Evolutionary conservation across 2,797 vertebrate genomes (phyloP).

Genomic region (Sebastes nivosus): DNA sequence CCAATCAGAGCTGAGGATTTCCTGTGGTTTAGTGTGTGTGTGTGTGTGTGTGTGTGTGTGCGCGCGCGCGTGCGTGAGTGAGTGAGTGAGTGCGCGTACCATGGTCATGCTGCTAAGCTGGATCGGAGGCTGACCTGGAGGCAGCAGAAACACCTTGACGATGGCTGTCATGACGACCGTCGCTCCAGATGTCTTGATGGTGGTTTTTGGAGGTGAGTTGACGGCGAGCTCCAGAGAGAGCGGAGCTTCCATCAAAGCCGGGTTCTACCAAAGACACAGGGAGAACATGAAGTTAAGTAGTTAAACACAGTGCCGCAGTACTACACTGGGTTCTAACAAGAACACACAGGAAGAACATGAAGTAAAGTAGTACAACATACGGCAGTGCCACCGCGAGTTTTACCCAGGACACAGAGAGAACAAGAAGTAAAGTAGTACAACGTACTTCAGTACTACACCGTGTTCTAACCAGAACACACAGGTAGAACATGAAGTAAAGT

Average conservation of each 20-base stretch:
- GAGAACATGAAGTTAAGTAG: background rate
- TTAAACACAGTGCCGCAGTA: background rate
- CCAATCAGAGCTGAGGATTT: too few relatives aligned
- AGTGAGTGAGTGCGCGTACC: slow-evolving; percentile 75
- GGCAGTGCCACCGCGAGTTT: background rate
- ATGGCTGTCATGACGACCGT: slow-evolving; percentile 85
- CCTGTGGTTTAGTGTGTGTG: too few relatives aligned
- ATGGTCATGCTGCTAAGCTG: slow-evolving; percentile 94
- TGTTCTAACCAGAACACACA: background rate
- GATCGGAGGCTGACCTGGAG: slow-evolving; percentile 72
- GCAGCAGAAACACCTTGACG: slow-evolving; percentile 86
- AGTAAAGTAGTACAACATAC: background rate
- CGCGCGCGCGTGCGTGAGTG: background rate
- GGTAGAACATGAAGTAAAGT: background rate
- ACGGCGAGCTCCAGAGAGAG: slow-evolving; percentile 86
- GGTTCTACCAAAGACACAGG: slow-evolving; percentile 79
- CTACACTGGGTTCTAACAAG: slow-evolving; percentile 81
- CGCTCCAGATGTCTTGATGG: slow-evolving; percentile 89
- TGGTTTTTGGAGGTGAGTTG: slow-evolving; percentile 84
- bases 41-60: too few relatives aligned
- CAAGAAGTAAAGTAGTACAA: background rate
- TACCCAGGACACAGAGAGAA: background rate
- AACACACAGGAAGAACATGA: background rate
- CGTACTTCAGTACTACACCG: background rate
- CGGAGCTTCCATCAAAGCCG: slow-evolving; percentile 85